These are phyloP conservation scores for Polymixis flavicincta DNA, from an alignment of 2,888 invertebrate species.

Conservation along the genomic window DNA sequence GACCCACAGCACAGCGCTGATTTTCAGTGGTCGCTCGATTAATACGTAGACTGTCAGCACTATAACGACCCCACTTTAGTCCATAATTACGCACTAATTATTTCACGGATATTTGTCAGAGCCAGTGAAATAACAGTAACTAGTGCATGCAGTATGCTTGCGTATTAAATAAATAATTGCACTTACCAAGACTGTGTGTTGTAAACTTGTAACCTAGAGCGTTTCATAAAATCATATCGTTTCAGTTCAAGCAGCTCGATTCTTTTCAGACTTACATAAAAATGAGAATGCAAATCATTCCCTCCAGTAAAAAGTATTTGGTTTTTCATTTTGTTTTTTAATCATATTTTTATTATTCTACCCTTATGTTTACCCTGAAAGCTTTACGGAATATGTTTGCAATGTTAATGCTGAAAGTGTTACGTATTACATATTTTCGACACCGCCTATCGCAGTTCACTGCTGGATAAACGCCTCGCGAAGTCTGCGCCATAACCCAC, in stretches of 20 bases:
- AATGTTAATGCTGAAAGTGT: no score
- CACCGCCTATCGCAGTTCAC: background rate
- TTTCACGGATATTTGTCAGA: background rate
- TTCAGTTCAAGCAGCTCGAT: background rate
- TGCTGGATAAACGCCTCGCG: background rate
- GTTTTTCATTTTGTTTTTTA: background rate
- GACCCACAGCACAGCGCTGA: no score
- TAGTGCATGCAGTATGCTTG: constrained; percentile 17
- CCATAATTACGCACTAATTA: background rate
- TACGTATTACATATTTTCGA: no score
- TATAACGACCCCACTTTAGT: no score
- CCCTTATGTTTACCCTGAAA: background rate
- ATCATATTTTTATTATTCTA: no score
- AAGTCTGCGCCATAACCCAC: background rate
- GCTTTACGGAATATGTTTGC: no score
- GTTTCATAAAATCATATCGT: background rate
- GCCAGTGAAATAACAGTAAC: constrained; percentile 7
- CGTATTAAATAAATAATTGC: background rate
- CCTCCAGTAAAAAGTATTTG: background rate
- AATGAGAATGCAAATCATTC: background rate
- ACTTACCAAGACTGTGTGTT: constrained; percentile 4
- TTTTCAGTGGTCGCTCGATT: no score
- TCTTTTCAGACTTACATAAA: background rate
- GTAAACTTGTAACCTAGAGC: background rate
- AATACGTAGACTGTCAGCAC: background rate